Base-by-base conservation (phyloP, 2,113 vertebrate species). In the Clarias gariepinus region DNA sequence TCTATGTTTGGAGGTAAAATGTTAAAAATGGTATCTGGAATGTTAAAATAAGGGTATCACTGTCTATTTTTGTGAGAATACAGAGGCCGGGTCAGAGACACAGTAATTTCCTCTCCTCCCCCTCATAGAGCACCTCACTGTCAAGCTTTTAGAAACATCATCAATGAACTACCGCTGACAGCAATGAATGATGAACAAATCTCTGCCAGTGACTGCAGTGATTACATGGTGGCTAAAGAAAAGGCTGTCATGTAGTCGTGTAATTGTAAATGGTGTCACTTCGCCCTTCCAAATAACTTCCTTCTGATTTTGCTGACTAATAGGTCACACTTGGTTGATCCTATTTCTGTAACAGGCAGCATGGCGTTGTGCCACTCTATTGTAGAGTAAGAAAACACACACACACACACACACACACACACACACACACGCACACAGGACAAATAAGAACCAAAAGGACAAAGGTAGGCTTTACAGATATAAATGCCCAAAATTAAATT, bases 61-160 rank as follows among this genome's bases (percentile, higher is more conserved):
- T 41, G 11, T 58, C 82, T 88, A 85, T 90, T 88, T 90, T 55
- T 87, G 85, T 71, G 18, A 30, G 68, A 33, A 80, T 81, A 55
- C 18, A 77, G 68, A 73, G 36, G 76, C 73, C 71, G 21, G 77
- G 66, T 86, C 71, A 90, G 78, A 28, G 60, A 23, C 12, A 41
- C 33, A 84, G 68, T 90, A 13, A 78, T 86, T 90, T 90, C 78
- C 84, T 84, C 16, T 84, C 88, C 85, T 36, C 87, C 89, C 82
- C 81, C 89, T 85, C 85, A 57, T 81, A 86, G 36, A 25, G 69
- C 30, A 78, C 87, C 68, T 90, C 87, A 88, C 87, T 81, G 55
- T 85, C 85, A 64, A 68, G 69, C 87, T 87, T 86, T 88, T 89
- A 85, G n/a, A 52, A 77, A 76, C 23, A 77, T 82, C 55, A 81